These are phyloP conservation scores for Sinella curviseta DNA, from an alignment of 1,140 invertebrate genomes.

Conservation along the genomic window DNA sequence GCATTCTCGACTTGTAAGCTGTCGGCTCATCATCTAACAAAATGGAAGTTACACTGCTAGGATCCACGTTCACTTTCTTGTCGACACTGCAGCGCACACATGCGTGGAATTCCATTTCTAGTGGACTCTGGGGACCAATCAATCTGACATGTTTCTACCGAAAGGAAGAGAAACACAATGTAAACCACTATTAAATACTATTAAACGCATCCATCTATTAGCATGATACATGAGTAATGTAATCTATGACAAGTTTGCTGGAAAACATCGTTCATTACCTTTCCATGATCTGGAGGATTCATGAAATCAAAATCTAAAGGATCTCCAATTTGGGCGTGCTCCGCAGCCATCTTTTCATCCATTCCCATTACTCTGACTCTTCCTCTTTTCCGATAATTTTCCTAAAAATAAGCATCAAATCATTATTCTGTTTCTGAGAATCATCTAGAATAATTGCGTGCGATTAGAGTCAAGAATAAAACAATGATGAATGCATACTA, in stretches of 20 bases:
- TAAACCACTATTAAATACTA: too few relatives aligned
- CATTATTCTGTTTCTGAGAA: neutral
- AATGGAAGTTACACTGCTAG: slow-evolving; percentile 80
- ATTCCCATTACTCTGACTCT: neutral
- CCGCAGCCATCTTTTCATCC: neutral
- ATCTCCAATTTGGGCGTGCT: slow-evolving; percentile 37
- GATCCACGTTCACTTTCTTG: slow-evolving; percentile 66
- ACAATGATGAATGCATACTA: too few relatives aligned
- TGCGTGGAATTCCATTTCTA: slow-evolving; percentile 71
- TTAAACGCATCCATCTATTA: too few relatives aligned
- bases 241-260: neutral
- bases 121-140: slow-evolving; percentile 71
- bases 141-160: slow-evolving; percentile 56
- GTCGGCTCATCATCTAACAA: slow-evolving; percentile 77
- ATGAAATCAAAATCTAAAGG: slow-evolving; percentile 26
- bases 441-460: neutral
- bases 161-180: too few relatives aligned
- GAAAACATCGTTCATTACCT: neutral
- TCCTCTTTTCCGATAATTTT: slow-evolving; percentile 1
- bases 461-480: slow-evolving; percentile 11
- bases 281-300: neutral
- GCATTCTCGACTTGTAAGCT: slow-evolving; percentile 55
- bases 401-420: neutral
- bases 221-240: too few relatives aligned
- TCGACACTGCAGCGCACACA: slow-evolving; percentile 60